A percentile compares a stretch with the other conserved stretches of the same genome.
phyloP scores from a whole-genome alignment of 2,113 vertebrate species.

The Riparia riparia region DNA sequence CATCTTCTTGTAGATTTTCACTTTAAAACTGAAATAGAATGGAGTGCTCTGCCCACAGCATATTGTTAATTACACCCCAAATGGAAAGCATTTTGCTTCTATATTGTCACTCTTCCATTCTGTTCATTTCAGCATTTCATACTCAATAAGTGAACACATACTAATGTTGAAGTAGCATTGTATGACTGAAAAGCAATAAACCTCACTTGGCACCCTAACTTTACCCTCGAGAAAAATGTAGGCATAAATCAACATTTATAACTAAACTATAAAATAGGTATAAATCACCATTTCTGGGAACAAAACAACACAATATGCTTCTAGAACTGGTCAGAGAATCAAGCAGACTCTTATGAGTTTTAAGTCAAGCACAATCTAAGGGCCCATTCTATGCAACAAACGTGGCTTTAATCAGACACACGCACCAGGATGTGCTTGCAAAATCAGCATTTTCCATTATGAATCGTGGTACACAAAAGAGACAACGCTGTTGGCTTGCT shows the following conservation, averaged over 20 bases:
- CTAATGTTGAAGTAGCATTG: not conserved
- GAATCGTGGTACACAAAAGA: not conserved
- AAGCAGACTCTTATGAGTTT: not conserved
- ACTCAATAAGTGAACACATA: not conserved
- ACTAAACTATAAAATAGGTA: not conserved
- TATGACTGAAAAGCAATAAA: conserved; percentile 15
- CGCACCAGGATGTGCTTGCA: not conserved
- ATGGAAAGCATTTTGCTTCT: not conserved
- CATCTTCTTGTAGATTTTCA: not conserved
- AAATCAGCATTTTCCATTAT: not conserved
- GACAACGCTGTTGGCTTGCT: not conserved
- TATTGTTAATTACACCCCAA: not conserved
- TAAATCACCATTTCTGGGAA: not conserved
- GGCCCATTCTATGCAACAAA: not conserved
- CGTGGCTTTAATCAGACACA: not conserved
- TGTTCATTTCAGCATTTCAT: not conserved
- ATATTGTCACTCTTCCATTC: not conserved
- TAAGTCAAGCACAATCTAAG: not conserved
- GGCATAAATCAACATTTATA: not conserved
- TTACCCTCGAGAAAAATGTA: not conserved
- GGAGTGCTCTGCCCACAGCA: not conserved
- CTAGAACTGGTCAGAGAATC: not conserved
- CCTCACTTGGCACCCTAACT: not conserved
- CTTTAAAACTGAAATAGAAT: not conserved
- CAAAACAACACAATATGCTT: not conserved